Evolutionary conservation across 2,888 invertebrate genomes (phyloP), one percentile per base, ranked within the genome.

Genomic region (Trachelus tabidus): DNA sequence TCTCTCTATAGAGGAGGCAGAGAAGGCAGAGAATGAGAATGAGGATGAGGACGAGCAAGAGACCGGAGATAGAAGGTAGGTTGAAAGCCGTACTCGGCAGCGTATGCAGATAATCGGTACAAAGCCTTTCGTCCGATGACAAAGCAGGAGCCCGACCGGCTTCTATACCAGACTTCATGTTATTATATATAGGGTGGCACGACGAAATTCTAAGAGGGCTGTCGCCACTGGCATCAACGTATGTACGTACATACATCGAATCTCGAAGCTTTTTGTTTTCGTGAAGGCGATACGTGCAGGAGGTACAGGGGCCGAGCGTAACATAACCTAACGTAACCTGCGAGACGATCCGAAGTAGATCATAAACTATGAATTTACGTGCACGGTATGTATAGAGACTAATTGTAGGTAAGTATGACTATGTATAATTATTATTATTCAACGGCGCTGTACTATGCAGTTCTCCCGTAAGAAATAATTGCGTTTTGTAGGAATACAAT

Each of bases 81-180:
- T 81, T 85, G 87, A 87, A 88, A 88, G 88, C 88, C 84, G 81
- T 83, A 81, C 83, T 85, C 81, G 80, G 83, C 83, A 83, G 84
- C 85, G 85, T 86, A 89, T 88, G 88, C 87, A 87, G 89, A 88
- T 89, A 89, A 89, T 89, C 89, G 87, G 88, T 86, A 89, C 89
- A 89, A 89, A 89, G 89, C 88, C 87, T 88, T 87, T 88, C 87
- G 87, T 88, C 84, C 84, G 82, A 86, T 86, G 87, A 89, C 88
- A 88, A 88, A 89, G 87, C 84, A 85, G 84, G 84, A 83, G 84
- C 84, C 81, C 80, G 83, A 84, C 87, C 85, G 84, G 83, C 84
- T 79, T 84, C 85, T 77, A 76, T 75, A 78, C 73, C 81, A 80
- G 82, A 83, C 83, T 83, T 83, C 78, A 81, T 85, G 85, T 88